These are phyloP conservation scores for Andinoacara biseriatus DNA, from an alignment of 2,113 vertebrate species.

Conservation along the genomic window DNA sequence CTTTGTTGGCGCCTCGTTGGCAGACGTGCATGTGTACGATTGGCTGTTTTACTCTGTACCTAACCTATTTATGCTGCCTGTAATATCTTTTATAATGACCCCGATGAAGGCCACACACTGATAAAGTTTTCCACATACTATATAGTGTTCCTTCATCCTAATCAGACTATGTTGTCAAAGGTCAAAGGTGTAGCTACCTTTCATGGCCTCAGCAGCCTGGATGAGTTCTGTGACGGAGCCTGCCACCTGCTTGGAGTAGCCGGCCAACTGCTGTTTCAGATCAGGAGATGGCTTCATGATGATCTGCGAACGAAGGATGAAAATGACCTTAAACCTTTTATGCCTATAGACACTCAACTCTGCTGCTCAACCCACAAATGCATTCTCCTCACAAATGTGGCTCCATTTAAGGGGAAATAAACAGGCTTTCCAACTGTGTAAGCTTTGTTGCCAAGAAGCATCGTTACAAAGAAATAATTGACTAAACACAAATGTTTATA, in stretches of 20 bases:
- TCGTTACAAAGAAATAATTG: too few species aligned
- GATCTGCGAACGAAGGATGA: slow-evolving; percentile 77
- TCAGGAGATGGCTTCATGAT: slow-evolving; percentile 94
- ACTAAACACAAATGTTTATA: too few species aligned
- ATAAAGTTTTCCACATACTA: too few species aligned
- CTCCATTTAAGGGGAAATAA: too few species aligned
- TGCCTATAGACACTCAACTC: neutral
- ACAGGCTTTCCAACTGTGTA: too few species aligned
- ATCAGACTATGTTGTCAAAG: neutral
- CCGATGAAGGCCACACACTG: too few species aligned
- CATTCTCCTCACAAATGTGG: too few species aligned
- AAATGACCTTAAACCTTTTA: neutral
- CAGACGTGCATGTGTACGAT: too few species aligned
- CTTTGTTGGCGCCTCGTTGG: too few species aligned
- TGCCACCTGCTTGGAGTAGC: slow-evolving; percentile 92
- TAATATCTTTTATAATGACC: neutral
- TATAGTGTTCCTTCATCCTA: neutral
- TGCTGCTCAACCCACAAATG: too few species aligned
- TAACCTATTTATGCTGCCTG: neutral
- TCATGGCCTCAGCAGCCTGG: slow-evolving; percentile 98
- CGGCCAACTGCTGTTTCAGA: slow-evolving; percentile 92
- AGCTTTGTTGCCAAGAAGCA: too few species aligned
- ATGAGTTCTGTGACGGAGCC: slow-evolving; percentile 97
- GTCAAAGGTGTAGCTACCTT: slow-evolving; percentile 81
- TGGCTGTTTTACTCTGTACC: too few species aligned